phyloP scores from a whole-genome alignment of 1,140 invertebrate genomes.

The Neodiprion fabricii region DNA sequence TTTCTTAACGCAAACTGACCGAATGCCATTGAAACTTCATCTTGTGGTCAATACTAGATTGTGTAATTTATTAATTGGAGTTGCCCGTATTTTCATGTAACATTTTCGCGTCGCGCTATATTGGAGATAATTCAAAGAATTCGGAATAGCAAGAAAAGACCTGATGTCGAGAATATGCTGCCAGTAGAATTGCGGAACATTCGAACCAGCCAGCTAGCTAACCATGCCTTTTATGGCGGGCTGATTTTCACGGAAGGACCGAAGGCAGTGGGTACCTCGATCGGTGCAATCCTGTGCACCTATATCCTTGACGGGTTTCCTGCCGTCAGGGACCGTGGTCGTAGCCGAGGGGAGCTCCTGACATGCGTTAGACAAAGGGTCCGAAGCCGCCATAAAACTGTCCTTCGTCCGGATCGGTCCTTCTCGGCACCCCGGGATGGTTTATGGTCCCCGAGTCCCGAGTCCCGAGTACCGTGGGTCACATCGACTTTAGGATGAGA shows the following conservation, averaged over 20 bases:
- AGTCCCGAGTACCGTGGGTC: background rate
- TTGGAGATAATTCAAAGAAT: background rate
- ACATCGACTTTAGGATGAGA: background rate
- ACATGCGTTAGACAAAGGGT: slow-evolving; percentile 39
- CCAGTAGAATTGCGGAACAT: background rate
- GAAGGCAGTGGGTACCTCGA: slow-evolving; percentile 4
- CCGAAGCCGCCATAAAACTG: slow-evolving; percentile 45
- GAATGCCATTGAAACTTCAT: no score
- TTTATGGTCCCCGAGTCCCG: background rate
- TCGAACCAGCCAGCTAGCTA: background rate
- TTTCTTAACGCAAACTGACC: no score
- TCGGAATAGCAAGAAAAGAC: background rate
- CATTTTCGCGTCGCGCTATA: background rate
- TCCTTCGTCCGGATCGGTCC: slow-evolving; percentile 29
- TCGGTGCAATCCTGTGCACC: background rate
- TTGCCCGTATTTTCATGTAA: no score
- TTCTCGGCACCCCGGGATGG: background rate
- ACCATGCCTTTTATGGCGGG: background rate
- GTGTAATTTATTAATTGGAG: background rate
- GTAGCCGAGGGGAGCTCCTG: background rate
- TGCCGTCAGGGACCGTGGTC: background rate
- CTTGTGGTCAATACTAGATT: background rate
- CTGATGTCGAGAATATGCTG: background rate
- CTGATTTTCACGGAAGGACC: slow-evolving; percentile 9
- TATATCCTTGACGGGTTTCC: background rate